A percentile compares a stretch with the other conserved stretches of the same genome.
phyloP scores from a whole-genome alignment of 64 coral and sea anemone genomes.

The Trachythela sp. region DNA sequence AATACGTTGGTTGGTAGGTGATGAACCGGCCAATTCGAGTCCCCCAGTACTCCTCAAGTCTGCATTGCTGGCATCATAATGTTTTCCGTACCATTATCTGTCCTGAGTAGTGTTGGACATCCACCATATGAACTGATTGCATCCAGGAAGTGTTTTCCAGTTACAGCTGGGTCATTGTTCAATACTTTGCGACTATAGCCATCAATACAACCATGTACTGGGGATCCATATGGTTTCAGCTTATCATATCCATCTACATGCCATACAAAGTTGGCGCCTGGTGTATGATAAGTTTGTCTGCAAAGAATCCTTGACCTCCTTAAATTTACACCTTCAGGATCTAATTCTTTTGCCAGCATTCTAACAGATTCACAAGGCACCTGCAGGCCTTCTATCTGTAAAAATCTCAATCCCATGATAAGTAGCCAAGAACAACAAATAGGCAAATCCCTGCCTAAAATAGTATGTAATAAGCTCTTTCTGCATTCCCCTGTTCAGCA shows the following conservation, averaged over 20 bases:
- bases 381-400: conserved; percentile 39
- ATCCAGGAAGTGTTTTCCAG: background rate
- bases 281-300: background rate
- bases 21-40: background rate
- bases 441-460: conserved; percentile 41
- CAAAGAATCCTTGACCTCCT: conserved; percentile 17
- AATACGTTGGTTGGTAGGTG: background rate
- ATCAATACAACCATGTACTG: conserved; percentile 1
- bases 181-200: background rate
- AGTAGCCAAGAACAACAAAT: conserved; percentile 37
- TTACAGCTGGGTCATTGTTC: background rate
- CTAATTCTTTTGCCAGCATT: conserved; percentile 34
- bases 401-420: conserved; percentile 52
- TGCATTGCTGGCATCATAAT: background rate
- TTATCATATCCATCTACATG: background rate
- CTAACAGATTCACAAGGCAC: conserved; percentile 44
- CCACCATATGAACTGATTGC: background rate
- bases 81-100: conserved; percentile 26
- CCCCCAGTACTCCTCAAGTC: background rate
- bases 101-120: background rate
- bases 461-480: conserved; percentile 30
- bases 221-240: background rate
- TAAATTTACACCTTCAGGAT: conserved; percentile 50
- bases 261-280: background rate
- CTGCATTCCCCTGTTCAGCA: conserved; percentile 26